Conservation (phyloP, 2,888 invertebrate genomes). For the Anthrax anthrax region DNA sequence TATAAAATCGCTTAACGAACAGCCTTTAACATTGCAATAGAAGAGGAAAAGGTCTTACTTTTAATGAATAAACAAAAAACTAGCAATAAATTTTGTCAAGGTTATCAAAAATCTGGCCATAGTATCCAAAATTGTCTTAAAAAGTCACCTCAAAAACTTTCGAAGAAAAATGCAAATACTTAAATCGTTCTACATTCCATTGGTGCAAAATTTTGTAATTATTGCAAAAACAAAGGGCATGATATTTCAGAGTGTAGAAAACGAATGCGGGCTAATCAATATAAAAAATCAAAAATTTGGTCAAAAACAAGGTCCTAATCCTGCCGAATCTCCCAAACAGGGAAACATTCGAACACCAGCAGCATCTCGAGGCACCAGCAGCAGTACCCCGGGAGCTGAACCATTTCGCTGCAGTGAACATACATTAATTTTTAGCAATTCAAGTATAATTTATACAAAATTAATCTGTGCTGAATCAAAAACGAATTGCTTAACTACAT, state of each 20-base stretch:
- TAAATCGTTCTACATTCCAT: neutral
- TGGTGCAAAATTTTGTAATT: neutral
- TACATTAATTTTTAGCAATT: neutral
- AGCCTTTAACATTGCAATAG: slow-evolving; percentile 4
- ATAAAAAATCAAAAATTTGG: too few species aligned
- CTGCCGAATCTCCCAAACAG: neutral
- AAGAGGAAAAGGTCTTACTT: slow-evolving; percentile 6
- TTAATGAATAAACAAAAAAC: neutral
- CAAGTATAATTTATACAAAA: neutral
- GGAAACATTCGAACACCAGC: neutral
- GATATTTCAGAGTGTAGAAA: neutral
- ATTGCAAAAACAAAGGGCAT: neutral
- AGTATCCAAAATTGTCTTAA: neutral
- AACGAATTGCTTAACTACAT: neutral
- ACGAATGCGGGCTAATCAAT: neutral
- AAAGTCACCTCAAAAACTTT: too few species aligned
- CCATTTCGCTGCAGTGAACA: neutral
- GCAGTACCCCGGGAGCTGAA: neutral
- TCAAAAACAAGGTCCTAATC: too few species aligned
- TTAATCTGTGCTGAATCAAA: neutral
- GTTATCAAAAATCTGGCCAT: neutral
- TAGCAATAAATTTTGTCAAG: neutral
- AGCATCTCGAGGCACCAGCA: neutral
- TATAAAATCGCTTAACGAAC: neutral
- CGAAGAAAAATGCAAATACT: too few species aligned